Base-by-base conservation (phyloP, 2,113 vertebrate species). In the Neomonachus schauinslandi region DNA sequence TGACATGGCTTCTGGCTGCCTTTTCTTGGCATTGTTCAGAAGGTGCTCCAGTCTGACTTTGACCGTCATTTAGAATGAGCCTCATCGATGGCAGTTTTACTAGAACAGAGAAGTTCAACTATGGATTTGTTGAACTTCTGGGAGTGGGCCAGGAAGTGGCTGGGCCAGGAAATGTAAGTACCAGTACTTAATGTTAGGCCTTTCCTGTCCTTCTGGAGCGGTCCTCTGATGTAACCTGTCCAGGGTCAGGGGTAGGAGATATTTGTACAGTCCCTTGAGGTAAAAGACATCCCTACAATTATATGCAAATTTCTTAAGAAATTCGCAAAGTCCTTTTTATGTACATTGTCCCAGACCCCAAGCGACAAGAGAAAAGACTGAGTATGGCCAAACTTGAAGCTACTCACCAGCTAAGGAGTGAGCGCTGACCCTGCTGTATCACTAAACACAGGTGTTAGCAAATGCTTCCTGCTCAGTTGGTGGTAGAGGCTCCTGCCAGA, bases 21-120 rank as follows among this genome's bases (percentile, higher is more conserved):
- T 89, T 24, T 84, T 63, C n/a, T 72, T 95, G 74, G 15, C 65
- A 67, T 83, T n/a, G 15, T 95, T 79, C 36, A 96, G 33, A 91
- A 69, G 93, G 51, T 97, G 14, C 57, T 95, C 19, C 6, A 61
- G n/a, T 76, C 63, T 94, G 69, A 96, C 46, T 57, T 65, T 94
- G 46, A 82, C 49, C 69, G 10, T 89, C 5, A 46, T 61, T 63
- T 79, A 94, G 72, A 76, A 71, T 91, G 72, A 11, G 4, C 19
- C 76, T 26, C 24, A 59, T 18, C 79, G 46, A 22, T 92, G 22
- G 69, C 57, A 31, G 7, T 89, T 21, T 97, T 93, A 61, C 9
- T 77, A 82, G 65, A 90, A 89, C 39, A 90, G 51, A 93, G 55
- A 74, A 51, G n/a, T n/a, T 19, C 28, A 71, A 71, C 21, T 46